These are phyloP conservation scores for Limonius californicus DNA, from an alignment of 1,140 invertebrate species.

Conservation along the genomic window DNA sequence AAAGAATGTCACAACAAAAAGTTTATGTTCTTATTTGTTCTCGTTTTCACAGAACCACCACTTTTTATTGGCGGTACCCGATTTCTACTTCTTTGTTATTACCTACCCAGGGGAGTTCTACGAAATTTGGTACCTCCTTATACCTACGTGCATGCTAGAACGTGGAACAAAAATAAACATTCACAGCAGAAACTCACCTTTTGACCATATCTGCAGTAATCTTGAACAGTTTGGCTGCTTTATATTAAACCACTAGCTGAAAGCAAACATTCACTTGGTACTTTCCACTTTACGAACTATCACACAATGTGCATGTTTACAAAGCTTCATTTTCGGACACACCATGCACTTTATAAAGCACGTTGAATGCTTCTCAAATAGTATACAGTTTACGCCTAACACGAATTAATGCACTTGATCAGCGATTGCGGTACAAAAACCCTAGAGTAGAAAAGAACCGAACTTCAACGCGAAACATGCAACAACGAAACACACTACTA, in stretches of 20 bases:
- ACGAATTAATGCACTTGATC: background rate
- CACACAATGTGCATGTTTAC: background rate
- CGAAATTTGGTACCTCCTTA: too few species aligned
- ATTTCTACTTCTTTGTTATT: too few species aligned
- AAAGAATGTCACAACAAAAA: too few species aligned
- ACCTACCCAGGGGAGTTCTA: too few species aligned
- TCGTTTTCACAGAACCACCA: too few species aligned
- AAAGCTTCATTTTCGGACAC: conserved; percentile 15
- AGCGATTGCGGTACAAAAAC: background rate
- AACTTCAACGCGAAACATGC: background rate
- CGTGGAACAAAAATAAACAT: background rate
- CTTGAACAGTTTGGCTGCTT: background rate
- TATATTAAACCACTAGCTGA: background rate
- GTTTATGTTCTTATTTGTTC: too few species aligned
- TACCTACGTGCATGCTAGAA: too few species aligned
- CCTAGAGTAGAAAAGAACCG: background rate
- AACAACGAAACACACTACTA: background rate
- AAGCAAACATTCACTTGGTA: background rate
- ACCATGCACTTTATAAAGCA: background rate
- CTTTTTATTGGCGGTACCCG: too few species aligned
- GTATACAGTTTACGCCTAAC: too few species aligned
- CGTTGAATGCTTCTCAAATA: background rate
- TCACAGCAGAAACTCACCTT: background rate
- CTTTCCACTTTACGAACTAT: background rate
- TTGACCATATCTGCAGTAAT: background rate